A percentile compares a stretch with the other conserved stretches of the same genome.
Conservation (phyloP, 2,797 vertebrate genomes). For the Craterocephalus amniculus region DNA sequence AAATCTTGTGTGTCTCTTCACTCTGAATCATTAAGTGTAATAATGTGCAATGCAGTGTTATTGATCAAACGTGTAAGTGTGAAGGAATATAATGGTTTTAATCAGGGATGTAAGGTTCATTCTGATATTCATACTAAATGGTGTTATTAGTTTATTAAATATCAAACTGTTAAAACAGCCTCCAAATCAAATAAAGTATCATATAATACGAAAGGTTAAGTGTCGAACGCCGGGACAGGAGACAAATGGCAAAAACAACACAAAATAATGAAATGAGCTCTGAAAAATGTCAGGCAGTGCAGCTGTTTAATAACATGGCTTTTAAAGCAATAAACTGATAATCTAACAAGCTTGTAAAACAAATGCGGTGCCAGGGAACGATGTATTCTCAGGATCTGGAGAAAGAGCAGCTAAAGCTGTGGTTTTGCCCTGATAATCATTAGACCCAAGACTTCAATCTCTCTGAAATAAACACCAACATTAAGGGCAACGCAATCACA, state of each 20-base stretch:
- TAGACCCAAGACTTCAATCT: too few species aligned
- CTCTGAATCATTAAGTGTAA: not conserved
- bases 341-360: conserved; percentile 19
- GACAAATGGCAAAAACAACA: not conserved
- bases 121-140: too few species aligned
- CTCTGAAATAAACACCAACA: too few species aligned
- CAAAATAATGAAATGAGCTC: not conserved
- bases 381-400: not conserved
- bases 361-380: not conserved
- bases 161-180: too few species aligned
- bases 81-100: not conserved
- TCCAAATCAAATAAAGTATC: not conserved
- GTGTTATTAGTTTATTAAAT: too few species aligned
- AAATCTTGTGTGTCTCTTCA: not conserved
- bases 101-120: too few species aligned
- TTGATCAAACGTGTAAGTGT: not conserved
- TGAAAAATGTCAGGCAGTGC: not conserved
- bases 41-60: not conserved
- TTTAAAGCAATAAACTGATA: conserved; percentile 14
- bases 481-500: too few species aligned
- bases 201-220: too few species aligned
- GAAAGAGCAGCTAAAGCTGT: not conserved
- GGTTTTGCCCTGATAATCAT: too few species aligned
- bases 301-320: not conserved
- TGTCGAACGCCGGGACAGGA: too few species aligned